Evolutionary conservation across 2,888 invertebrate genomes (phyloP).

Genomic region (Agriopis leucophaearia): DNA sequence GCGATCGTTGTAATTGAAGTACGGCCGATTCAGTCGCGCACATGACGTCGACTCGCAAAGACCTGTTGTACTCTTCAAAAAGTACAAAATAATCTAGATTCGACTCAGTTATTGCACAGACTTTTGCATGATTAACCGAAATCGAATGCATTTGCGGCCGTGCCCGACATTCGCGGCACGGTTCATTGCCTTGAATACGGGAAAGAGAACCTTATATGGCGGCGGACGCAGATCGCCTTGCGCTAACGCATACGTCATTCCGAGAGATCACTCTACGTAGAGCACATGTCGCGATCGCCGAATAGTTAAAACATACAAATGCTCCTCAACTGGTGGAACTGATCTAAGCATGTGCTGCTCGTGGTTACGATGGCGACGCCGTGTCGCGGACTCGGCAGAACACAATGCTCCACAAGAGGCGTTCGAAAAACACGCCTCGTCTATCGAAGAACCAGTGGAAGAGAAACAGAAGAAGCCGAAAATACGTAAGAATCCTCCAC

Average conservation of each 20-base stretch:
- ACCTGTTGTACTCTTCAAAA: constrained; percentile 32
- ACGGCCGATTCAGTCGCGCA: constrained; percentile 52
- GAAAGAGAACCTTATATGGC: constrained; percentile 84
- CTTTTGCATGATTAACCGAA: constrained; percentile 35
- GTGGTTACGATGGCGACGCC: constrained; percentile 77
- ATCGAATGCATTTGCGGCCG: constrained; percentile 36
- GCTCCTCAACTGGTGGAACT: not conserved
- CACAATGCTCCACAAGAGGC: constrained; percentile 64
- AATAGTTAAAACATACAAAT: constrained; percentile 3
- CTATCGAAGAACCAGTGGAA: constrained; percentile 54
- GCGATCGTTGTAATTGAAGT: constrained; percentile 62
- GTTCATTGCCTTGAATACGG: constrained; percentile 81
- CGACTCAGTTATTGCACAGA: constrained; percentile 14
- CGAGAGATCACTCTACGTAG: constrained; percentile 67
- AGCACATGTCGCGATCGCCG: constrained; percentile 58
- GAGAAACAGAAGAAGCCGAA: constrained; percentile 62
- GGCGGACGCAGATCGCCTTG: constrained; percentile 75
- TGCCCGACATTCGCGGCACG: constrained; percentile 68
- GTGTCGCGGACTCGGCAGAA: constrained; percentile 73
- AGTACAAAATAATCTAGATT: constrained; percentile 6
- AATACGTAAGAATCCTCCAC: constrained; percentile 72
- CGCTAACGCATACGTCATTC: constrained; percentile 78
- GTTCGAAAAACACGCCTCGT: constrained; percentile 63
- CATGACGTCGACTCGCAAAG: constrained; percentile 45
- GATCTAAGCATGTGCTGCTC: constrained; percentile 77